Conservation (phyloP, 2,113 vertebrate species). For the Arvicanthis niloticus region DNA sequence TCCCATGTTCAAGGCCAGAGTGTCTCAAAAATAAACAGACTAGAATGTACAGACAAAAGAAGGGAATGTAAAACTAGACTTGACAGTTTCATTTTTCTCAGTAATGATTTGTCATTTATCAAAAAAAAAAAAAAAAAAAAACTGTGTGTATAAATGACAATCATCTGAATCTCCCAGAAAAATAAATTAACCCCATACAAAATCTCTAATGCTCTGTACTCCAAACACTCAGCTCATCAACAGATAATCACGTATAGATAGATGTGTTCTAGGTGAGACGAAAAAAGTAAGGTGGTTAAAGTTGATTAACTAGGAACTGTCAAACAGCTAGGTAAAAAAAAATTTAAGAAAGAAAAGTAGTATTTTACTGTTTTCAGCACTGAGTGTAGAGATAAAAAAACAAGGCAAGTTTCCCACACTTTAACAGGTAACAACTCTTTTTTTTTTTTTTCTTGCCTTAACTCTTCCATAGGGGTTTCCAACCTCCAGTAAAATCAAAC, state of each 20-base stretch:
- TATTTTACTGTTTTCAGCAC: too few relatives aligned
- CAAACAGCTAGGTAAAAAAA: not conserved
- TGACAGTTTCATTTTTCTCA: conserved; percentile 1
- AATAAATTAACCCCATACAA: not conserved
- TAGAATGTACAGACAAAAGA: not conserved
- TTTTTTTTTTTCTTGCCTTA: too few relatives aligned
- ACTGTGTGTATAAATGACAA: not conserved
- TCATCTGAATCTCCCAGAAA: not conserved
- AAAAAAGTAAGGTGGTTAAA: not conserved
- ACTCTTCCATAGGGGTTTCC: too few relatives aligned
- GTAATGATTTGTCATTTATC: not conserved
- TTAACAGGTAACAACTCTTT: too few relatives aligned
- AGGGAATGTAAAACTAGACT: not conserved
- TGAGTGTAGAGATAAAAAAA: too few relatives aligned
- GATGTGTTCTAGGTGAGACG: not conserved
- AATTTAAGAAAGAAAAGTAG: too few relatives aligned
- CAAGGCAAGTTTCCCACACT: too few relatives aligned
- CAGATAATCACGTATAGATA: not conserved
- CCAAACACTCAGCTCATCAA: not conserved
- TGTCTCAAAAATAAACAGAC: not conserved
- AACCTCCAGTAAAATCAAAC: too few relatives aligned
- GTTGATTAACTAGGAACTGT: not conserved
- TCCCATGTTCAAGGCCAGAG: not conserved
- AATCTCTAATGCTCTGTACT: not conserved
- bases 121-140: not conserved